Conservation (phyloP, 2,888 invertebrate genomes). For the Eupelmus urozonus region DNA sequence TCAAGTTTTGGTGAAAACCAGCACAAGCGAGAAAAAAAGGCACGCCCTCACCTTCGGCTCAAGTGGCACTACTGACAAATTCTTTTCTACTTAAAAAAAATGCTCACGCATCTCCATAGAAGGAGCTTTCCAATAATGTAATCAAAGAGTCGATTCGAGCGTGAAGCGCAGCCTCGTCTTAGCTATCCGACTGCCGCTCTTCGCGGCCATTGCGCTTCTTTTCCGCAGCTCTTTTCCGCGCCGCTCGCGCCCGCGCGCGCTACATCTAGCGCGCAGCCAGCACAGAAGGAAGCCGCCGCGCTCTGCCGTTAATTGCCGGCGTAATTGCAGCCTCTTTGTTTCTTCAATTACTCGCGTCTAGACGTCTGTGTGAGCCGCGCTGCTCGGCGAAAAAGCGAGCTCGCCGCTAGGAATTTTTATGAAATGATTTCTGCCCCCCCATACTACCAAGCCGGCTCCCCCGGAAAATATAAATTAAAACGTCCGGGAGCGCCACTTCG, state of each 20-base stretch:
- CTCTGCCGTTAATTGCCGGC: conserved; percentile 68
- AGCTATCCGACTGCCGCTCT: no score
- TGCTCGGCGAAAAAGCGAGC: conserved; percentile 61
- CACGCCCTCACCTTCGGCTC: no score
- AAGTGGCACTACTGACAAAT: no score
- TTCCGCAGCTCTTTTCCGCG: neutral
- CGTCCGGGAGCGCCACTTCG: conserved; percentile 34
- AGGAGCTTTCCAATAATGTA: no score
- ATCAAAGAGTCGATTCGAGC: no score
- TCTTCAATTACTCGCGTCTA: conserved; percentile 75
- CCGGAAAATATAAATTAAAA: conserved; percentile 58
- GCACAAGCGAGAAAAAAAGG: no score
- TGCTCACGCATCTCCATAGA: no score
- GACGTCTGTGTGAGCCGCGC: conserved; percentile 65
- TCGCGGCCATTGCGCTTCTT: conserved; percentile 8
- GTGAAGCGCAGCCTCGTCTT: no score
- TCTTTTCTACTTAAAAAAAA: no score
- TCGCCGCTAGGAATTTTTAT: conserved; percentile 71
- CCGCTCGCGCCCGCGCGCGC: neutral
- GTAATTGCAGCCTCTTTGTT: conserved; percentile 76
- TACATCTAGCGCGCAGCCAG: no score
- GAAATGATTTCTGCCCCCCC: conserved; percentile 66
- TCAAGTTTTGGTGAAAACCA: no score
- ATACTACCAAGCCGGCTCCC: conserved; percentile 17
- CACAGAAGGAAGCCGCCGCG: conserved; percentile 33